Conservation (phyloP, 2,888 invertebrate genomes). For the Vanessa cardui region DNA sequence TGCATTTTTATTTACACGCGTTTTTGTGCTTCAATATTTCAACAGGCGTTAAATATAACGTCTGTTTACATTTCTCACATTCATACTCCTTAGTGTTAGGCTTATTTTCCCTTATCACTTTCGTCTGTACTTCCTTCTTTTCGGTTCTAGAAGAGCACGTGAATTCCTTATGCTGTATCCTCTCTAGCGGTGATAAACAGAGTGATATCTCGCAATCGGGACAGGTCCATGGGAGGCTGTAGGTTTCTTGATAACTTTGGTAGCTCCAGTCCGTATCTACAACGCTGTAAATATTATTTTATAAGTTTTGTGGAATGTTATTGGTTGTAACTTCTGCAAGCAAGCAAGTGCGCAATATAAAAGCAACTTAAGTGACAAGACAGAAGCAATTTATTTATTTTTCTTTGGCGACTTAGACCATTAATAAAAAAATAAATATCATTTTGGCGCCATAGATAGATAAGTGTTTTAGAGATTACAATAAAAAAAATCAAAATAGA, state of each 20-base stretch:
- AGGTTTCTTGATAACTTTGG: constrained; percentile 83
- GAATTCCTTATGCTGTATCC: constrained; percentile 87
- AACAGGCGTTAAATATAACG: constrained; percentile 88
- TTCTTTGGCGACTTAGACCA: too few species aligned
- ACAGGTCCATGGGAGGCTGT: constrained; percentile 88
- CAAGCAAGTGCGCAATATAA: too few species aligned
- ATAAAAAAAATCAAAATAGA: too few species aligned
- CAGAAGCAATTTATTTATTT: too few species aligned
- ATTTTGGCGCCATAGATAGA: too few species aligned
- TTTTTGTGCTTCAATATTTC: constrained; percentile 94
- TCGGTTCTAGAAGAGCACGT: constrained; percentile 64
- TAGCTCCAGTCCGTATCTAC: constrained; percentile 87
- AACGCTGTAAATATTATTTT: constrained; percentile 72
- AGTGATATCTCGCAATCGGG: constrained; percentile 85
- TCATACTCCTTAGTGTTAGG: constrained; percentile 85
- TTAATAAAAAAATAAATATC: too few species aligned
- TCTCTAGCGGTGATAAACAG: constrained; percentile 86
- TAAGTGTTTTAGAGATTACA: too few species aligned
- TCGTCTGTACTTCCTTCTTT: constrained; percentile 57
- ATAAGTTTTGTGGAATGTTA: neutral
- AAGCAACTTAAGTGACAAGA: too few species aligned
- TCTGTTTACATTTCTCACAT: constrained; percentile 88
- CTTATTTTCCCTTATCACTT: constrained; percentile 56
- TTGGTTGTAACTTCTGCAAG: too few species aligned
- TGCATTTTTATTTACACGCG: constrained; percentile 71